Evolutionary conservation across 2,888 invertebrate genomes (phyloP).

Genomic region (Caenorhabditis sp.): DNA sequence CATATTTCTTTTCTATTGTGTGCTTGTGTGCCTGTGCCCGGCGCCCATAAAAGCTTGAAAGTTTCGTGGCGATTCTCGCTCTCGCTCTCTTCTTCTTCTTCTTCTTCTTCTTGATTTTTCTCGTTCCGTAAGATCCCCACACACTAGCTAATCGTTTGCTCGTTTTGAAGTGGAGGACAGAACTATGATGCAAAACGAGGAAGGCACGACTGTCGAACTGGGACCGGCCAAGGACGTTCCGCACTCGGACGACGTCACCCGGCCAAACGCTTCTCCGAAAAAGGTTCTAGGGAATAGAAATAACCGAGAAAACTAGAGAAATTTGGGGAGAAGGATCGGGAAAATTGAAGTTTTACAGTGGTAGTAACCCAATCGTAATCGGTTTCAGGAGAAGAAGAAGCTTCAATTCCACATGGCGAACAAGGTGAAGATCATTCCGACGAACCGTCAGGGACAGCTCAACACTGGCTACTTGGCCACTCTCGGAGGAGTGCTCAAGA

Average conservation of each 20-base stretch:
- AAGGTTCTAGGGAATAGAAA: constrained; percentile 29
- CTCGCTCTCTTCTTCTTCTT: constrained; percentile 11
- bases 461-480: constrained; percentile 77
- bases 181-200: constrained; percentile 53
- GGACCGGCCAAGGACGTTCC: constrained; percentile 61
- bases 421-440: constrained; percentile 76
- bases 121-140: no score
- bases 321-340: no score
- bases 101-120: constrained; percentile 9
- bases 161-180: not conserved
- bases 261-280: constrained; percentile 31
- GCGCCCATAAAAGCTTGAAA: no score
- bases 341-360: no score
- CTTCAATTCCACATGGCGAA: constrained; percentile 72
- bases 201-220: constrained; percentile 62
- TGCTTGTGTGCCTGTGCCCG: no score
- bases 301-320: no score
- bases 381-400: constrained; percentile 67
- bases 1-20: no score
- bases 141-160: not conserved
- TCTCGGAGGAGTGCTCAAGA: constrained; percentile 75
- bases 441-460: constrained; percentile 75
- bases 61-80: not conserved
- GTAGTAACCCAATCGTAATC: not conserved
- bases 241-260: constrained; percentile 41